Evolutionary conservation across 2,797 vertebrate genomes (phyloP).

Genomic region (Scolopax bukidnonensis): DNA sequence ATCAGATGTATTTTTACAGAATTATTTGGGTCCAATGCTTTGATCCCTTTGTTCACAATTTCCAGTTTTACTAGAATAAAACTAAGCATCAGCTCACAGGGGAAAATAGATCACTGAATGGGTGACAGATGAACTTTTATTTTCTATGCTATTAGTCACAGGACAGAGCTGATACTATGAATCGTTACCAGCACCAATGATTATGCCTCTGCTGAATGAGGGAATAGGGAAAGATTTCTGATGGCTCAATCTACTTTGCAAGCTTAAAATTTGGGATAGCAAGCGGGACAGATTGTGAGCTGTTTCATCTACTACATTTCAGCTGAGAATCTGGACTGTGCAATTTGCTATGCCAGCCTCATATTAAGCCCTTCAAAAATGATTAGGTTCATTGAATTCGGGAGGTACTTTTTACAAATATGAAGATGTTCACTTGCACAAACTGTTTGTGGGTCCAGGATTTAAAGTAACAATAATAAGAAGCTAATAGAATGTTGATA

Average conservation of each 20-base stretch:
- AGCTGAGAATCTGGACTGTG: not conserved
- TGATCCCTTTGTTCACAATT: not conserved
- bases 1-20: not conserved
- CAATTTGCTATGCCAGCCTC: not conserved
- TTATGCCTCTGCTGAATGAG: not conserved
- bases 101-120: slow-evolving; percentile 13
- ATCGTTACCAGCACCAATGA: slow-evolving; percentile 17
- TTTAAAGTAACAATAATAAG: not conserved
- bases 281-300: not conserved
- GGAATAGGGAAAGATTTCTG: not conserved
- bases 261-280: not conserved
- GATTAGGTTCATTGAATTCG: not conserved
- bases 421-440: not conserved
- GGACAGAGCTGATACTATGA: slow-evolving; percentile 34
- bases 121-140: slow-evolving; percentile 38
- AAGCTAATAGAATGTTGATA: not conserved
- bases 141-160: slow-evolving; percentile 43
- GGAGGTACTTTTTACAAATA: not conserved
- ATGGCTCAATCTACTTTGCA: not conserved
- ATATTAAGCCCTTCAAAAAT: not conserved
- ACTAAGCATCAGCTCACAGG: slow-evolving; percentile 7
- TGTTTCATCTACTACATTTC: not conserved
- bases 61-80: slow-evolving; percentile 43
- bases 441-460: not conserved
- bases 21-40: not conserved